A percentile compares a stretch with the other conserved stretches of the same genome.
Evolutionary conservation across 2,888 invertebrate species (phyloP).

Genomic region (Sinhomidia bicolor): DNA sequence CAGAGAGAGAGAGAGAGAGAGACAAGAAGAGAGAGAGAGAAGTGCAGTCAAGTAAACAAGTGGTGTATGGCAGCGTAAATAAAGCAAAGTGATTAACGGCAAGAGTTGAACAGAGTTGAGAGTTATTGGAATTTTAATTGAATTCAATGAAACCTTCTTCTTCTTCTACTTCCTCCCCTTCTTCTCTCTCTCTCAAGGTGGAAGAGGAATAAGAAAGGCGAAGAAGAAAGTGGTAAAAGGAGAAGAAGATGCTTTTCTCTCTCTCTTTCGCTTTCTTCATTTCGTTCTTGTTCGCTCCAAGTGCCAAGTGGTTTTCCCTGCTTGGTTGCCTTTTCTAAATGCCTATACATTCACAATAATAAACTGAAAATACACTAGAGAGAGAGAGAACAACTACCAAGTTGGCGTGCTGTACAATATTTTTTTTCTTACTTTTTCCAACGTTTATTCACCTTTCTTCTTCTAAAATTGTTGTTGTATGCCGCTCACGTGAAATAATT

Average conservation of each 20-base stretch:
- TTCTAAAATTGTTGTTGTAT: not conserved
- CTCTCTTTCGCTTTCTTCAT: not conserved
- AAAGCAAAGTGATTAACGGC: slow-evolving; percentile 68
- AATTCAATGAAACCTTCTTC: slow-evolving; percentile 61
- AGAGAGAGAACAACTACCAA: too few species aligned
- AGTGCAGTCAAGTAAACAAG: slow-evolving; percentile 42
- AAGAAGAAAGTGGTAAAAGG: slow-evolving; percentile 34
- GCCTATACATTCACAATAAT: not conserved
- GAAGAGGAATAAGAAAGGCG: too few species aligned
- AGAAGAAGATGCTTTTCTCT: slow-evolving; percentile 3
- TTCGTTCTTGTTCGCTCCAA: not conserved
- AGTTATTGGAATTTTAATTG: slow-evolving; percentile 70
- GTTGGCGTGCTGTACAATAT: too few species aligned
- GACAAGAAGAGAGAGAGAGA: too few species aligned
- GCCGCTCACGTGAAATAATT: not conserved
- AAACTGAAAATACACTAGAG: not conserved
- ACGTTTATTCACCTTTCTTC: not conserved
- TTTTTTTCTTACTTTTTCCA: not conserved
- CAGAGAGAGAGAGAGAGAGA: too few species aligned
- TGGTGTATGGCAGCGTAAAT: slow-evolving; percentile 57
- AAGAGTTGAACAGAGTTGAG: slow-evolving; percentile 63
- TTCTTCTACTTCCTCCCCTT: not conserved
- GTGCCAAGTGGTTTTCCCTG: slow-evolving; percentile 63
- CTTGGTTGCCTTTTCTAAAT: slow-evolving; percentile 41
- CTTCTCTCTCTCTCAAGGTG: not conserved